These are phyloP conservation scores for Megaceryle torquata DNA, from an alignment of 2,113 vertebrate genomes.

Conservation along the genomic window DNA sequence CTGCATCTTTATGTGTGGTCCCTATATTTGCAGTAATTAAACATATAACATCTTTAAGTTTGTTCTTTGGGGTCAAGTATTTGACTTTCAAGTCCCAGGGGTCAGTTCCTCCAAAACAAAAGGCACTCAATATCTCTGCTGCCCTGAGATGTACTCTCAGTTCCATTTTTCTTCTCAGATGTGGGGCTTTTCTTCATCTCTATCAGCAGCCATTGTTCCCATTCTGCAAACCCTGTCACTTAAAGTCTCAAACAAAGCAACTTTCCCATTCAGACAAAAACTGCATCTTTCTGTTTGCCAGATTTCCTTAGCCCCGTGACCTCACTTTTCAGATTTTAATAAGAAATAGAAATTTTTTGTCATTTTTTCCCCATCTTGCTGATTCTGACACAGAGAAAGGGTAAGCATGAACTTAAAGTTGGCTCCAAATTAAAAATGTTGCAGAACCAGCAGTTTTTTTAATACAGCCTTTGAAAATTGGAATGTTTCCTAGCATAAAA, in stretches of 20 bases:
- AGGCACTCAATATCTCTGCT: neutral
- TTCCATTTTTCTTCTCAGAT: neutral
- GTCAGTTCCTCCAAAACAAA: neutral
- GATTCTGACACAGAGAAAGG: neutral
- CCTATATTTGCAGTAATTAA: neutral
- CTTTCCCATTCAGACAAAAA: neutral
- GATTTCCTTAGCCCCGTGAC: neutral
- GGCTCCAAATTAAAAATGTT: neutral
- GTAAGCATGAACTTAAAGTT: neutral
- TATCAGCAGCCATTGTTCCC: neutral
- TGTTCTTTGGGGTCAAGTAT: neutral
- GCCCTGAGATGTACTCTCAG: neutral
- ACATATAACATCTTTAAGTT: neutral
- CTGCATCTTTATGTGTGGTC: neutral
- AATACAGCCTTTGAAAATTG: neutral
- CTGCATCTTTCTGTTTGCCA: neutral
- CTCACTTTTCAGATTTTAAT: neutral
- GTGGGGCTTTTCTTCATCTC: neutral
- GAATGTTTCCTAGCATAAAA: conserved; percentile 32
- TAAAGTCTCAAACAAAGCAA: neutral
- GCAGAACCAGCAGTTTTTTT: neutral
- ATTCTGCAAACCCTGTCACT: neutral
- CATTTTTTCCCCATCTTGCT: neutral
- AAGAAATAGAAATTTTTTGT: neutral
- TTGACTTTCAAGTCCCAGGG: neutral